Evolutionary conservation across 2,888 invertebrate genomes (phyloP), one percentile per base, ranked within the genome.

Genomic region (Fragum whitleyi): DNA sequence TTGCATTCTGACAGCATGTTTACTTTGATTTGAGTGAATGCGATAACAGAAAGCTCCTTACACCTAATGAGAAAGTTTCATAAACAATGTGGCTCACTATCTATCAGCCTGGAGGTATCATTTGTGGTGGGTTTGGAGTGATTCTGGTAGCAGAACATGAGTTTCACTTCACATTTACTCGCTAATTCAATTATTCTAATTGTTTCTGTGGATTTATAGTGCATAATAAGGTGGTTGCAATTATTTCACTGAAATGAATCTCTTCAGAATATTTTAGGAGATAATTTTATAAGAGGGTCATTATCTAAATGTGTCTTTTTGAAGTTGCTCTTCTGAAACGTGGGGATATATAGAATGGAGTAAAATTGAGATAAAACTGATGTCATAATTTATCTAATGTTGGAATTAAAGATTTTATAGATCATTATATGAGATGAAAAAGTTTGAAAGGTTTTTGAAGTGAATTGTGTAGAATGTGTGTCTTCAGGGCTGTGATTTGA

Each of bases 1-100:
- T 42, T 65, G 65, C 65, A 65, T 65, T 65, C 47, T 65, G 65
- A 65, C 65, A 65, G 65, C 42, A 39, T 65, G 39, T 65, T 65
- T 65, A 65, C 65, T 65, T 65, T 65, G 42, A 65, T 65, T 36
- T 65, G 65, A 65, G 65, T 65, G 42, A 65, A 26, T 28, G 32
- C 32, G 65, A 42, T 39, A 65, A 65, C 36, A 36, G 65, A 65
- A 65, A 65, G 65, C 42, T 42, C 36, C 42, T 26, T 65, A 65
- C 65, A 42, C 42, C 65, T 65, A 65, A 65, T 65, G 65, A 65
- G 65, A 42, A 65, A 65, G 42, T 65, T 42, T 65, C 65, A 42
- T 65, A 65, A 65, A 65, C 65, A 65, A 36, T 65, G 42, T 42
- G 65, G 65, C 42, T 42, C 42, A 23, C 23, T 42, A 26, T 42